Conservation (phyloP, 2,797 vertebrate genomes). For the Cygnus olor region DNA sequence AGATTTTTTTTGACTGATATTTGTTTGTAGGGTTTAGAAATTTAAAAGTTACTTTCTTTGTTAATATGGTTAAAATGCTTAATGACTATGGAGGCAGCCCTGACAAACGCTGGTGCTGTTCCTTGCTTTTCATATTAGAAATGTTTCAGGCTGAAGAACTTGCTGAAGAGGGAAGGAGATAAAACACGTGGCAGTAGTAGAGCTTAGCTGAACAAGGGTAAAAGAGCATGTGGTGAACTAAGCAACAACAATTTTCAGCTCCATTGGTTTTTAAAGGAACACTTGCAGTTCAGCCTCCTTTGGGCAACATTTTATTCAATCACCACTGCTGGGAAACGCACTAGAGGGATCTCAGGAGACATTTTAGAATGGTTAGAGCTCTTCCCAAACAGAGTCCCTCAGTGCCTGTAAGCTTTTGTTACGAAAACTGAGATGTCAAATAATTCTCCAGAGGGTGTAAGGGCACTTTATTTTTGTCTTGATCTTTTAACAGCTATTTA, state of each 20-base stretch:
- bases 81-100: neutral
- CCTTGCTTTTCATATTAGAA: neutral
- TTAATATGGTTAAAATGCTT: neutral
- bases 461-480: too few relatives aligned
- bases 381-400: conserved; percentile 77
- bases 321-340: conserved; percentile 65
- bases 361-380: conserved; percentile 82
- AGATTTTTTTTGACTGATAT: neutral
- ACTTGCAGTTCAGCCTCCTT: conserved; percentile 80
- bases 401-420: conserved; percentile 83
- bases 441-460: conserved; percentile 73
- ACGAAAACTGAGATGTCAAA: conserved; percentile 82
- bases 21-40: neutral
- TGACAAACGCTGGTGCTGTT: neutral
- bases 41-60: neutral
- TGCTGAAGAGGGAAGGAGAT: neutral
- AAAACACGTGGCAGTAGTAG: conserved; percentile 13
- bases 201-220: conserved; percentile 35
- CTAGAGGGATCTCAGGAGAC: conserved; percentile 78
- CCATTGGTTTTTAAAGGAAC: conserved; percentile 86
- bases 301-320: conserved; percentile 70
- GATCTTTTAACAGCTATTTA: too few relatives aligned
- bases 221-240: conserved; percentile 67
- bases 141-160: conserved; percentile 15
- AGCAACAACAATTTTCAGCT: conserved; percentile 79